Percentiles rank a stretch among this genome's conserved stretches.
These are phyloP conservation scores for Numenius phaeopus DNA, from an alignment of 2,797 vertebrate species.

Conservation along the genomic window DNA sequence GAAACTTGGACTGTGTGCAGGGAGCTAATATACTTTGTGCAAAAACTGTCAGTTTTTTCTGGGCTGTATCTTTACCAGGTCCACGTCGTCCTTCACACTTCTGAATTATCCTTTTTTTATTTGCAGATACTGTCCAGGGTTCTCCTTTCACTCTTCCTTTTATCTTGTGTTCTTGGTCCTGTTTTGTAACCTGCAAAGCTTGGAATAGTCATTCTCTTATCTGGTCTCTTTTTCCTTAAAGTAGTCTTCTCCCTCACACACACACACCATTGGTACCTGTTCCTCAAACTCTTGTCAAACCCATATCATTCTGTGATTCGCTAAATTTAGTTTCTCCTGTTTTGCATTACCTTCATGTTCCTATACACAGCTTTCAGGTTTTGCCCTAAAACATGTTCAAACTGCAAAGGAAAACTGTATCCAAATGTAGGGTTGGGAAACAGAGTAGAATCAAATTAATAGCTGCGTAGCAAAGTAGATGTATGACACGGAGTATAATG, in stretches of 20 bases:
- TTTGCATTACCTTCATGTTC: not conserved
- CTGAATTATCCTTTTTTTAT: not conserved
- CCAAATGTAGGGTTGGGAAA: not conserved
- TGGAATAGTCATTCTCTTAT: not conserved
- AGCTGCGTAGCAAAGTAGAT: not conserved
- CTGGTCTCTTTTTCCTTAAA: not conserved
- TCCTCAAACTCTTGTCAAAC: not conserved
- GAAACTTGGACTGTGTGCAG: not conserved
- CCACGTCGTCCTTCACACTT: rapidly evolving
- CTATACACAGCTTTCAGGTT: not conserved
- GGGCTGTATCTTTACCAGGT: not conserved
- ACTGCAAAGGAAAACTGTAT: not conserved
- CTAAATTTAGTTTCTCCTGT: not conserved
- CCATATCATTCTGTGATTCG: too few relatives aligned
- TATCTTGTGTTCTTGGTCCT: not conserved
- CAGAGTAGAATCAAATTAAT: not conserved
- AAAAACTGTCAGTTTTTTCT: not conserved
- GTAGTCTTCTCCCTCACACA: not conserved
- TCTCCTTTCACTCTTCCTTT: not conserved
- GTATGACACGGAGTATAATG: not conserved
- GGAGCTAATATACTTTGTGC: not conserved
- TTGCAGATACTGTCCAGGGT: not conserved
- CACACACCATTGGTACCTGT: not conserved
- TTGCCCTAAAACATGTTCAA: not conserved
- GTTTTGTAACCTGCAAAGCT: not conserved